Evolutionary conservation across 2,888 invertebrate genomes (phyloP).

Genomic region (Chrysodeixis includens): DNA sequence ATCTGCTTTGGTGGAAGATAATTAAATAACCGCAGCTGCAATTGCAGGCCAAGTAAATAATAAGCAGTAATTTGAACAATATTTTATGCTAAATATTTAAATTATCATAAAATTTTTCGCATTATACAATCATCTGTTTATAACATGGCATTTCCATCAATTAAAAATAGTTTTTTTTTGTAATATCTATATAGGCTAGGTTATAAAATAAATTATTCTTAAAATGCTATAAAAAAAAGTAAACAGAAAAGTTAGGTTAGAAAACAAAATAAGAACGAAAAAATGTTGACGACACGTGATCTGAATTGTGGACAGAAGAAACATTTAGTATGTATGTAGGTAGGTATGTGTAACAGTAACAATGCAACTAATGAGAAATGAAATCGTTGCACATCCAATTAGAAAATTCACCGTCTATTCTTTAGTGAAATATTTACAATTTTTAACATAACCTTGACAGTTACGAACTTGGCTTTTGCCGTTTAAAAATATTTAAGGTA

Average conservation of each 20-base stretch:
- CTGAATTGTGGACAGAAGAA: background rate
- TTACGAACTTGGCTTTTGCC: conserved; percentile 21
- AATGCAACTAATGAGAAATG: conserved; percentile 41
- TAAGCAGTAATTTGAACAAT: background rate
- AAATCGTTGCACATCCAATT: conserved; percentile 42
- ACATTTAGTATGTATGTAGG: background rate
- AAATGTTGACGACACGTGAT: background rate
- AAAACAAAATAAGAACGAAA: background rate
- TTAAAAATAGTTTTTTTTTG: no score
- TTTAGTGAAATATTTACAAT: conserved; percentile 29
- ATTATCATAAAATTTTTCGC: conserved; percentile 10
- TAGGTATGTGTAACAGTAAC: conserved; percentile 19
- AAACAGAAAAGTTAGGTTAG: conserved; percentile 5
- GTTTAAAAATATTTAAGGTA: conserved; percentile 35
- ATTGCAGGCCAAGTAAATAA: background rate
- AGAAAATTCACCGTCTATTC: conserved; percentile 45
- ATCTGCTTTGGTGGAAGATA: conserved; percentile 36
- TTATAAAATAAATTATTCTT: no score
- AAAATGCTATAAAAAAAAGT: conserved; percentile 7
- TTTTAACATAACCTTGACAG: conserved; percentile 42
- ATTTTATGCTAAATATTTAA: conserved; percentile 15
- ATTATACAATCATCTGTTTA: no score
- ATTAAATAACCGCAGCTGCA: conserved; percentile 36
- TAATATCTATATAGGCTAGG: no score
- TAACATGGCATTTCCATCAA: no score